Percentiles rank a stretch among this genome's conserved stretches.
phyloP scores from a whole-genome alignment of 2,888 invertebrate species.

The Cerastis leucographa region DNA sequence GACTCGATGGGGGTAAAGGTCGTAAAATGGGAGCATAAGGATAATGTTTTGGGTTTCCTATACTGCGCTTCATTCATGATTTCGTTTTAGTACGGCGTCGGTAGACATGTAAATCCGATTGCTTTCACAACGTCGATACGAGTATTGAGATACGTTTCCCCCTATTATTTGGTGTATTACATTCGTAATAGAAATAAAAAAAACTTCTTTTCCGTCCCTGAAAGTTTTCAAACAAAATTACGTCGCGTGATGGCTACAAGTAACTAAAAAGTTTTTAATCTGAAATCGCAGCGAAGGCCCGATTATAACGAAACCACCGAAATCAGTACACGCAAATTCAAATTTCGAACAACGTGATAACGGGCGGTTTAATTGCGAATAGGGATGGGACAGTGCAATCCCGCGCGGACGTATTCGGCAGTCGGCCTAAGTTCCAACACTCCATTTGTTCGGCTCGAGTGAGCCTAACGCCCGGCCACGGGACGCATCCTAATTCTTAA shows the following conservation, averaged over 20 bases:
- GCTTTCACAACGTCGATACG: constrained; percentile 86
- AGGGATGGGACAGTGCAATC: constrained; percentile 78
- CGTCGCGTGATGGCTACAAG: constrained; percentile 36
- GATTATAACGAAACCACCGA: constrained; percentile 66
- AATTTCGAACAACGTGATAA: constrained; percentile 85
- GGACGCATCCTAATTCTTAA: constrained; percentile 90
- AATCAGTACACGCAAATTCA: constrained; percentile 79
- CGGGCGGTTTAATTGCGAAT: constrained; percentile 83
- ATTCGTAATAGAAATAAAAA: constrained; percentile 82
- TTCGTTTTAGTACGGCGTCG: constrained; percentile 89
- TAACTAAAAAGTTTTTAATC: constrained; percentile 63
- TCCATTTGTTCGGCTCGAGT: constrained; percentile 88
- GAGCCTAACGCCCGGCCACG: constrained; percentile 81
- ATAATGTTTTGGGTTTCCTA: constrained; percentile 90
- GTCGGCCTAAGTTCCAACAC: constrained; percentile 81
- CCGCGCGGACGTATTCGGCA: constrained; percentile 73
- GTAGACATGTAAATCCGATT: constrained; percentile 90
- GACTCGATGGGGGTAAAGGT: constrained; percentile 90
- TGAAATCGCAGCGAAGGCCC: constrained; percentile 66
- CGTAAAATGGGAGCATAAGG: constrained; percentile 91
- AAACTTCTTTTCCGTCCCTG: constrained; percentile 42
- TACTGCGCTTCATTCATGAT: constrained; percentile 91
- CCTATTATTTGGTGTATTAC: constrained; percentile 86
- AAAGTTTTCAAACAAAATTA: constrained; percentile 38
- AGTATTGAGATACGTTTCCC: constrained; percentile 80